phyloP scores from a whole-genome alignment of 2,888 invertebrate species.

The Papilio protenor region DNA sequence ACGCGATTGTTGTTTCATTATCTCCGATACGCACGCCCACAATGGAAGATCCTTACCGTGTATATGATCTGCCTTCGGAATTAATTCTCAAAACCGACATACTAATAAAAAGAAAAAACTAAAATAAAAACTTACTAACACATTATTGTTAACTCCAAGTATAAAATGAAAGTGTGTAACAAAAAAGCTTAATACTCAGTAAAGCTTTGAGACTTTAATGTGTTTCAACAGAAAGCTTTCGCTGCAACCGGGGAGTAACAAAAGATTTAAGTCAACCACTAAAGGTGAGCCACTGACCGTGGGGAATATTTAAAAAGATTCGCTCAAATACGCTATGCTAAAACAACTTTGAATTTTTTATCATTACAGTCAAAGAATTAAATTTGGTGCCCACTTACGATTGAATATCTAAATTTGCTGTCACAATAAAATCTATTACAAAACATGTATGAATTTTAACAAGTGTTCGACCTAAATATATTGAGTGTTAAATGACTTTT shows the following conservation, averaged over 20 bases:
- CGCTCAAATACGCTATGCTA: background rate
- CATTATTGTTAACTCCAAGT: background rate
- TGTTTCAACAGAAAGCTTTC: constrained; percentile 8
- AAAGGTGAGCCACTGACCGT: constrained; percentile 10
- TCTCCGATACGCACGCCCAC: too few species aligned
- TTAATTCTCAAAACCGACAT: background rate
- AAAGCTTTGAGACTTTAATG: constrained; percentile 4
- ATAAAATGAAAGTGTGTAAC: background rate
- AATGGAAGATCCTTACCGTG: too few species aligned
- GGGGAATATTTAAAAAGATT: constrained; percentile 13
- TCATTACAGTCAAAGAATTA: too few species aligned
- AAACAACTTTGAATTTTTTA: background rate
- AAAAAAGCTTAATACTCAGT: background rate
- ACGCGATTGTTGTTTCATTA: too few species aligned
- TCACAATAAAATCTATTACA: too few species aligned
- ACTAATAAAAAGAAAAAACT: background rate
- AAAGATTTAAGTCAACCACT: constrained; percentile 21
- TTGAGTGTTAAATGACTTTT: too few species aligned
- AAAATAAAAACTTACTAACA: background rate
- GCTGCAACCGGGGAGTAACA: constrained; percentile 5
- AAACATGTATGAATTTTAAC: too few species aligned
- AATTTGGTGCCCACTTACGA: background rate
- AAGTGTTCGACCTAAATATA: too few species aligned
- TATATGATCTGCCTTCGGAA: too few species aligned
- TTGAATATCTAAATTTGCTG: too few species aligned